Evolutionary conservation across 2,888 invertebrate genomes (phyloP), one percentile per base, ranked within the genome.

Genomic region (Tuberolachnus salignus): DNA sequence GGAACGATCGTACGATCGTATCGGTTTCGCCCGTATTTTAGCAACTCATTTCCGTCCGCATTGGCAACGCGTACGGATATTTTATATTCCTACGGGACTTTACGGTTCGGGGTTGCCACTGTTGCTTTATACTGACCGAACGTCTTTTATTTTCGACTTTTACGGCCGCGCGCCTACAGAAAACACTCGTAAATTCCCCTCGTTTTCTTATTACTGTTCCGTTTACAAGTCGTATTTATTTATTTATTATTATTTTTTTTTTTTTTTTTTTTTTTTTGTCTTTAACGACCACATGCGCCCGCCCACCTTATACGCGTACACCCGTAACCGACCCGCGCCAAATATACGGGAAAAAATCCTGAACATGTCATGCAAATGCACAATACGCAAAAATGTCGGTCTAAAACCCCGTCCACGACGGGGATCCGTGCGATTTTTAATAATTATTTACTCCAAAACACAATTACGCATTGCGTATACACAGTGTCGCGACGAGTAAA

Each of bases 101-200:
- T 61, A 55, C n/a, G 6, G 34, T 34, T 34, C 34, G 34, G 34
- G 34, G 6, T n/a, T n/a, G 34, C 34, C 46, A 23, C 75, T 66
- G 75, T 66, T 69, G 73, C 73, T 21, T 51, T 42, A 51, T 46
- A 34, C 75, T 78, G 78, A 78, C 78, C 78, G 59, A 78, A 49
- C 59, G 57, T 59, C 66, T 78, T n/a, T 64, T 73, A 73, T 73
- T 67, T 67, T 59, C 49, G 10, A 49, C 19, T 67, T 78, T 69
- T 69, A 78, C 51, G 26, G 46, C 49, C 8, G 63, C 63, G 63
- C n/a, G 63, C 63, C 73, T 23, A 53, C 34, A 6, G 13, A 71
- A 42, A 73, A 73, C 73, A 73, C 75, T 78, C 78, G 67, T 78
- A 78, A 78, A 78, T 73, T 73, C 73, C 73, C 63, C 66, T 23